Evolutionary conservation across 2,797 vertebrate genomes (phyloP).

Genomic region (Mus minutoides): DNA sequence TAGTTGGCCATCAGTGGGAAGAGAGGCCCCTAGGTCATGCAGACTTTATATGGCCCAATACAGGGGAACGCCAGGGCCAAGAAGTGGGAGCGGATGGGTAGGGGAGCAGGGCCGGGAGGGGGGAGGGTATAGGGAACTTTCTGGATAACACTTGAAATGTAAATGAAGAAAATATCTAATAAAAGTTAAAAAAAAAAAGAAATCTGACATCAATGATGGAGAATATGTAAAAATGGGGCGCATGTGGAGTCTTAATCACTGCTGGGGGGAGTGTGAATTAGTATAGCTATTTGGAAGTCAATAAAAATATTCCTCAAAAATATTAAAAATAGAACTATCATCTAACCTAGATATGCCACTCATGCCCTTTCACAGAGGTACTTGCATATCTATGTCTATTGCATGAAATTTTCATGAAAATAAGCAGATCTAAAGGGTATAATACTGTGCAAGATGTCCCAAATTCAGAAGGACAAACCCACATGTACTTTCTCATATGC

Average conservation of each 20-base stretch:
- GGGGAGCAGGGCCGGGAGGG: too few relatives aligned
- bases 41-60: too few relatives aligned
- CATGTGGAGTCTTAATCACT: background rate
- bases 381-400: background rate
- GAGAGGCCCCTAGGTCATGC: too few relatives aligned
- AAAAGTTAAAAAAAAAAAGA: too few relatives aligned
- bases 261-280: background rate
- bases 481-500: background rate
- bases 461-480: background rate
- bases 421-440: background rate
- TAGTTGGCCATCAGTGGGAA: too few relatives aligned
- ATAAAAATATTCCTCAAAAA: background rate
- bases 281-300: background rate
- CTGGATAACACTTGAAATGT: too few relatives aligned
- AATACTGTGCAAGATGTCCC: background rate
- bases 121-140: too few relatives aligned
- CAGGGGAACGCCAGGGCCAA: too few relatives aligned
- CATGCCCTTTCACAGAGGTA: background rate
- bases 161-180: too few relatives aligned
- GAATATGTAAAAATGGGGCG: background rate
- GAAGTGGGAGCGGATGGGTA: too few relatives aligned
- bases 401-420: background rate
- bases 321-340: background rate
- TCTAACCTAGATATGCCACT: too few relatives aligned
- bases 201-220: background rate